Percentiles rank a stretch among this genome's conserved stretches.
phyloP scores from a whole-genome alignment of 2,797 vertebrate genomes.

The Caiman crocodilus region DNA sequence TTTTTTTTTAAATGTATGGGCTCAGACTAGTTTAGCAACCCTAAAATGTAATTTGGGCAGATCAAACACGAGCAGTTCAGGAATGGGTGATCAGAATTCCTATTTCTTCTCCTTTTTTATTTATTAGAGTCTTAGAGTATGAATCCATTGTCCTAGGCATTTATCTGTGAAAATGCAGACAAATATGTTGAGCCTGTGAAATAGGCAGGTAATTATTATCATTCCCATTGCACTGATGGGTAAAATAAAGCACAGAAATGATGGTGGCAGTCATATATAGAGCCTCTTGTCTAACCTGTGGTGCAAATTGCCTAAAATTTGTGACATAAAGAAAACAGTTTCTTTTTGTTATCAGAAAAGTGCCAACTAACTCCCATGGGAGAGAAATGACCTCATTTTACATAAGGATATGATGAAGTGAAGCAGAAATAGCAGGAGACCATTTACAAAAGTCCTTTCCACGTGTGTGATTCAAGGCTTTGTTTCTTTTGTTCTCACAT shows the following conservation, averaged over 20 bases:
- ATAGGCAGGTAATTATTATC: neutral
- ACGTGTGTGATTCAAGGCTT: neutral
- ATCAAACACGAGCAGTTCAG: neutral
- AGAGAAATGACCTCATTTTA: neutral
- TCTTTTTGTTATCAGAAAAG: neutral
- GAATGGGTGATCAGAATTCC: neutral
- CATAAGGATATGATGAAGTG: neutral
- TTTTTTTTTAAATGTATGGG: too few relatives aligned
- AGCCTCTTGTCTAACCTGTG: neutral
- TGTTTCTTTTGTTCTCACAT: conserved; percentile 54
- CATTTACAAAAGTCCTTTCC: neutral
- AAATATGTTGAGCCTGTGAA: neutral
- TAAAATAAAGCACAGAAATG: conserved; percentile 42
- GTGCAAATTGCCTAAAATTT: neutral
- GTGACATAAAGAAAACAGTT: neutral
- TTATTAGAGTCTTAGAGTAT: neutral
- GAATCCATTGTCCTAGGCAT: neutral
- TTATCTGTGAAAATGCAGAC: conserved; percentile 1
- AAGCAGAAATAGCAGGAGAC: neutral
- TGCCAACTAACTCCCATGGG: neutral
- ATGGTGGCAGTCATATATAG: neutral
- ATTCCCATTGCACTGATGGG: fast-evolving
- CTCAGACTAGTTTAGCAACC: conserved; percentile 27
- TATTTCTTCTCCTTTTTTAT: too few relatives aligned
- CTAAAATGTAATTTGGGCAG: neutral